These are phyloP conservation scores for Mastigias papua DNA, from an alignment of 30 jellyfish, hydroid and myxozoan genomes.

Conservation along the genomic window DNA sequence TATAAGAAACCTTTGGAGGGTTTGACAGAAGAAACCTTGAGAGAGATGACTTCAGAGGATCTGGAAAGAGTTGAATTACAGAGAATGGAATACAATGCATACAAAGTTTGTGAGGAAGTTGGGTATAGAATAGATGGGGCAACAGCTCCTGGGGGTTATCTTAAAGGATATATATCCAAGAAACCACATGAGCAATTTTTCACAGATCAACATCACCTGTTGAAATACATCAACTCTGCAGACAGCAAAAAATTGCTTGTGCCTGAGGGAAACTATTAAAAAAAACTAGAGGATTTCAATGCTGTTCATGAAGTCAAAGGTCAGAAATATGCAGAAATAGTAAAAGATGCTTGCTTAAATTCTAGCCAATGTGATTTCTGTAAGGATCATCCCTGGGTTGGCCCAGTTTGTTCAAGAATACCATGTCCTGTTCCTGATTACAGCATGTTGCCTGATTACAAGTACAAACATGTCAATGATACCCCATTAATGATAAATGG, in stretches of 20 bases:
- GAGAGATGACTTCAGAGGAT: constrained; percentile 28
- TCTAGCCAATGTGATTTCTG: not conserved
- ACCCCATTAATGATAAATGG: constrained; percentile 9
- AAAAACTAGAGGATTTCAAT: not conserved
- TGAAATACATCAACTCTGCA: constrained; percentile 6
- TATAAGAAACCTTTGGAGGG: constrained; percentile 43
- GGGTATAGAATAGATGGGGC: constrained; percentile 42
- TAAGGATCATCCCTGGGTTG: constrained; percentile 15
- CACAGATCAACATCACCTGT: not conserved
- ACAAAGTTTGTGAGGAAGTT: constrained; percentile 23
- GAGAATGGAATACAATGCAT: constrained; percentile 40
- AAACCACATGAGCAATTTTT: not conserved
- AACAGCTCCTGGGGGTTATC: constrained; percentile 3
- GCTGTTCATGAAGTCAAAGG: not conserved
- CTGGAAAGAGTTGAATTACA: constrained; percentile 22
- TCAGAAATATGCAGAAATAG: not conserved
- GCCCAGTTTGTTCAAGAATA: constrained; percentile 2
- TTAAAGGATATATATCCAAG: constrained; percentile 12
- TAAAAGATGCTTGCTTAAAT: not conserved
- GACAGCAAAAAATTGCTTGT: not conserved
- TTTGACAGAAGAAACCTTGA: constrained; percentile 3
- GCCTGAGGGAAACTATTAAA: not conserved
- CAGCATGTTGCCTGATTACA: constrained; percentile 16
- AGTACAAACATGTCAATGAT: constrained; percentile 23
- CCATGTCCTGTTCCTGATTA: constrained; percentile 30